A percentile compares a stretch with the other conserved stretches of the same genome.
phyloP scores from a whole-genome alignment of 2,797 vertebrate genomes.

The Protosalanx chinensis region DNA sequence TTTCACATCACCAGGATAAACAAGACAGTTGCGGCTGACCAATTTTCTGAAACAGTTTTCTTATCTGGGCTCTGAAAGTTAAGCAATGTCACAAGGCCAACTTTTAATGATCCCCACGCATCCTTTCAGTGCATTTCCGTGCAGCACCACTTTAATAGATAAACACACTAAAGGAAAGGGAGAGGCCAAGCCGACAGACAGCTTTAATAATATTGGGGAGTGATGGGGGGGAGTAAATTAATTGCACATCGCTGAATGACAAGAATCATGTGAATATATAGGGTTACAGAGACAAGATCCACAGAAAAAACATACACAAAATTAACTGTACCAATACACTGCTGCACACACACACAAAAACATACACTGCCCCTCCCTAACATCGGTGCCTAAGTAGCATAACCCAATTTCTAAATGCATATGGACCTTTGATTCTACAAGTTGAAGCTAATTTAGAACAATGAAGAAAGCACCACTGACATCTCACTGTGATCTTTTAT shows the following conservation, averaged over 20 bases:
- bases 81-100: constrained; percentile 68
- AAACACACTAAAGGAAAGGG: constrained; percentile 45
- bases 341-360: not conserved
- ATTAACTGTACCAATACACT: constrained; percentile 13
- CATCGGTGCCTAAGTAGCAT: not conserved
- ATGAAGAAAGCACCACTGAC: constrained; percentile 61
- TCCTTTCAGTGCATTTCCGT: constrained; percentile 16
- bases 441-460: constrained; percentile 72
- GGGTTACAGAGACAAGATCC: not conserved
- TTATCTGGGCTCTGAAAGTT: constrained; percentile 60
- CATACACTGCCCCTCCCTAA: not conserved
- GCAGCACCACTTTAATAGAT: constrained; percentile 31
- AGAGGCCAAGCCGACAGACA: not conserved
- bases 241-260: constrained; percentile 24
- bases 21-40: constrained; percentile 34
- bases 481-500: constrained; percentile 64
- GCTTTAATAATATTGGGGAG: constrained; percentile 6
- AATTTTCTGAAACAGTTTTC: constrained; percentile 40
- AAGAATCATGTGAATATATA: not conserved
- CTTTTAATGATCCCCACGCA: constrained; percentile 63
- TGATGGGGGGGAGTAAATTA: constrained; percentile 43
- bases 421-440: constrained; percentile 63
- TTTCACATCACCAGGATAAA: constrained; percentile 37
- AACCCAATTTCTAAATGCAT: constrained; percentile 39
- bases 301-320: constrained; percentile 25